Conservation (phyloP, 2,888 invertebrate species). For the Cheilosia soror region DNA sequence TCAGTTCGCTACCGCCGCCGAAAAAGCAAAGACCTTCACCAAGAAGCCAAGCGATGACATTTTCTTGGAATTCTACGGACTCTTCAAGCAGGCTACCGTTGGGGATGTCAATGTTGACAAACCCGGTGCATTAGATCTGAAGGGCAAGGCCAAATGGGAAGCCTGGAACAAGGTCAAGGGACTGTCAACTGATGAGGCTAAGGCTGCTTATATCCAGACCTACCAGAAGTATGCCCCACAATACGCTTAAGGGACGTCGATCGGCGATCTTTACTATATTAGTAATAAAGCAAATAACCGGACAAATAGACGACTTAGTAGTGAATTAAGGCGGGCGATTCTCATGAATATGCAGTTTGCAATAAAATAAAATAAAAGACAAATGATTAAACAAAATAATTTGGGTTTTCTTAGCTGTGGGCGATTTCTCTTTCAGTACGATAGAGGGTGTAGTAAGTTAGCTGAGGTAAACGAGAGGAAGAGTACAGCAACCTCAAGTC, state of each 20-base stretch:
- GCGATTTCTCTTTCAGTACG: too few relatives aligned
- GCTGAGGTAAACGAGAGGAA: too few relatives aligned
- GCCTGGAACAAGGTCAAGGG: conserved; percentile 95
- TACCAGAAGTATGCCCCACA: conserved; percentile 86
- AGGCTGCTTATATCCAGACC: conserved; percentile 91
- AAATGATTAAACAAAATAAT: background rate
- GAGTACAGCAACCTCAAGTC: too few relatives aligned
- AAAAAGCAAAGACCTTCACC: conserved; percentile 90
- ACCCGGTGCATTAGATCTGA: conserved; percentile 93
- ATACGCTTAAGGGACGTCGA: conserved; percentile 83
- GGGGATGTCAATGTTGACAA: conserved; percentile 95
- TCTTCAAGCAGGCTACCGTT: conserved; percentile 93
- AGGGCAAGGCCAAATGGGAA: conserved; percentile 98
- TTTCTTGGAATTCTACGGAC: conserved; percentile 92
- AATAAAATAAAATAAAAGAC: background rate
- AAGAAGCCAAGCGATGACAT: conserved; percentile 91
- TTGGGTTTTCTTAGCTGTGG: too few relatives aligned
- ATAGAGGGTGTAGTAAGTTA: too few relatives aligned
- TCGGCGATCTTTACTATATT: conserved; percentile 12
- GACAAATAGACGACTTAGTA: conserved; percentile 22
- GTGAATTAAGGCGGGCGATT: background rate
- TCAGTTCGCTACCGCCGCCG: conserved; percentile 90
- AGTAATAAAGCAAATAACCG: conserved; percentile 1
- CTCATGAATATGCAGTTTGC: conserved; percentile 2
- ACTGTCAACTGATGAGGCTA: conserved; percentile 90